Percentiles rank a stretch among this genome's conserved stretches.
Evolutionary conservation across 2,888 invertebrate genomes (phyloP).

Genomic region (Nymphalis c-album): DNA sequence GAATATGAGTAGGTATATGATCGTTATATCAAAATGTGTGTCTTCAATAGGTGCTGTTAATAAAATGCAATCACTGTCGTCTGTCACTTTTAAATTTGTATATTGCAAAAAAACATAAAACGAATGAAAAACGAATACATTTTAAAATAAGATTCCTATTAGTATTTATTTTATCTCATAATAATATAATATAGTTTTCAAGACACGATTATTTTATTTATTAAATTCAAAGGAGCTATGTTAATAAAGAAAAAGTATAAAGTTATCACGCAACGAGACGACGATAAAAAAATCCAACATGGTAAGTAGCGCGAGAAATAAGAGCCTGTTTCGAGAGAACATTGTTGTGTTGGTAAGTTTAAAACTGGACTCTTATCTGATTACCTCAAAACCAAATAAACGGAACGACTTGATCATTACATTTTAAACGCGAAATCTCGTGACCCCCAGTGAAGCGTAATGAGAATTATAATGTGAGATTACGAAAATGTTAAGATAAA

Average conservation of each 20-base stretch:
- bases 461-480: background rate
- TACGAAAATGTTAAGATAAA: background rate
- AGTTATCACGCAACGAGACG: background rate
- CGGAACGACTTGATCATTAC: constrained; percentile 24
- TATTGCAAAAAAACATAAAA: too few species aligned
- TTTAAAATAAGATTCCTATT: too few species aligned
- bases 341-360: constrained; percentile 20
- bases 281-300: constrained; percentile 4
- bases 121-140: too few species aligned
- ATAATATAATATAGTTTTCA: too few species aligned
- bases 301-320: constrained; percentile 23
- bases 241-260: background rate
- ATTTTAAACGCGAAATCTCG: constrained; percentile 8
- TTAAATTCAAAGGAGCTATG: too few species aligned
- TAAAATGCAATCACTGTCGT: too few species aligned
- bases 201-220: too few species aligned
- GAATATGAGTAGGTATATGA: too few species aligned
- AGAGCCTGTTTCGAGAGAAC: constrained; percentile 29
- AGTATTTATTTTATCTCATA: too few species aligned
- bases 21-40: too few species aligned
- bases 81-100: too few species aligned
- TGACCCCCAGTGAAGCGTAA: background rate
- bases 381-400: constrained; percentile 24
- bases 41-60: too few species aligned
- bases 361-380: constrained; percentile 24